Base-by-base conservation (phyloP, 2,113 vertebrate genomes). In the Amphilophus citrinellus region DNA sequence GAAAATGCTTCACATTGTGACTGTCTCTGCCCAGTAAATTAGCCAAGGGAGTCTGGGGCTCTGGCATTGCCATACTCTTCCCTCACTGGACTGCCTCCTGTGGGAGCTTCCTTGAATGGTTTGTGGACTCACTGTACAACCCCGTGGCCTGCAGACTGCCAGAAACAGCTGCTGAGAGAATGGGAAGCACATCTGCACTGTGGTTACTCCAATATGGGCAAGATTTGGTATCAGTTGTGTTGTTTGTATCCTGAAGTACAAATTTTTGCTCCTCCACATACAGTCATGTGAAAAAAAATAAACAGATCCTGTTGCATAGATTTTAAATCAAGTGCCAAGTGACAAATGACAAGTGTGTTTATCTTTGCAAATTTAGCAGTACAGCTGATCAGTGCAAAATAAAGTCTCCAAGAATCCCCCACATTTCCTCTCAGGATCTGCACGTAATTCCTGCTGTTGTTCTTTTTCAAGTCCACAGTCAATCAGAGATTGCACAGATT, bases 21-120 rank as follows among this genome's bases (percentile, higher is more conserved):
- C 82, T 76, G 71, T 35, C 68, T 87, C 76, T 80, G 85, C 77
- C 81, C 83, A 66, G 86, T 86, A 76, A 90, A 88, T 92, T 86
- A 84, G 77, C 87, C 82, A 10, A 81, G 87, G 68, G 86, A 89
- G 61, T 90, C 27, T 2, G 44, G 71, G 84, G 86, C 86, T 83
- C 75, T 56, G 61, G 57, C n/a, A 62, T 32, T 35, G 42, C 24
- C 20, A 10, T n/a, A 39, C 84, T 83, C 78, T 59, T 57, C 76
- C 20, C 60, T 58, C 30, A 30, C 32, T 80, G 57, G 32, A 37
- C 83, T 60, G 65, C n/a, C 39, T 85, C 87, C 90, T 73, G 3
- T 58, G 88, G 91, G 89, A 88, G 65, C 14, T 4, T 82, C 56
- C 30, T 77, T 77, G 79, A 75, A 75, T 10, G 11, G 60, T 30